phyloP scores from a whole-genome alignment of 2,888 invertebrate species.

The Pyrrhosoma nymphula region DNA sequence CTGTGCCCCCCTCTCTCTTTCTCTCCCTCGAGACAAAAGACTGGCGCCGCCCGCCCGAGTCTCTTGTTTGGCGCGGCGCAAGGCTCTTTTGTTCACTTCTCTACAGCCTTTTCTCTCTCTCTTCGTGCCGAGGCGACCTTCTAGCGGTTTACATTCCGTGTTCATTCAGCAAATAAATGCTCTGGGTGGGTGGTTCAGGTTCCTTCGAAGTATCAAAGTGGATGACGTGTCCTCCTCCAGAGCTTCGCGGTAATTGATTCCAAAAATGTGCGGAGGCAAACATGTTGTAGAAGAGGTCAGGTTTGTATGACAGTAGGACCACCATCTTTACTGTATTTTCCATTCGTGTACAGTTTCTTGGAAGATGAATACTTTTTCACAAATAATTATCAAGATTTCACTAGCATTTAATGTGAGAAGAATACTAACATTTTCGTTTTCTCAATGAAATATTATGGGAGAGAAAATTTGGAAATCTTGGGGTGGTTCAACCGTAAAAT shows the following conservation, averaged over 20 bases:
- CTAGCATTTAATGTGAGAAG: too few species aligned
- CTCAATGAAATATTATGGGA: too few species aligned
- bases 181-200: background rate
- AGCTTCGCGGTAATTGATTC: background rate
- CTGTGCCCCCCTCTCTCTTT: background rate
- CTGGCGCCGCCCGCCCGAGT: constrained; percentile 4
- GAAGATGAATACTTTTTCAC: too few species aligned
- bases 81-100: background rate
- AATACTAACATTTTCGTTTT: too few species aligned
- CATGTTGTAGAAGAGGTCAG: too few species aligned
- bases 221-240: background rate
- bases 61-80: constrained; percentile 7
- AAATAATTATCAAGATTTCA: too few species aligned
- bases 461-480: too few species aligned
- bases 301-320: background rate
- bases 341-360: too few species aligned
- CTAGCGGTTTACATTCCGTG: constrained; percentile 29
- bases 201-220: background rate
- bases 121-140: constrained; percentile 3
- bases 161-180: constrained; percentile 8
- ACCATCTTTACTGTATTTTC: too few species aligned
- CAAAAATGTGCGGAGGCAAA: background rate
- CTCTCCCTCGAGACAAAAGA: background rate
- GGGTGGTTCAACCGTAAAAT: too few species aligned
- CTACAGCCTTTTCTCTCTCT: background rate